phyloP scores from a whole-genome alignment of 2,113 vertebrate genomes.

The Crotalus horridus region DNA sequence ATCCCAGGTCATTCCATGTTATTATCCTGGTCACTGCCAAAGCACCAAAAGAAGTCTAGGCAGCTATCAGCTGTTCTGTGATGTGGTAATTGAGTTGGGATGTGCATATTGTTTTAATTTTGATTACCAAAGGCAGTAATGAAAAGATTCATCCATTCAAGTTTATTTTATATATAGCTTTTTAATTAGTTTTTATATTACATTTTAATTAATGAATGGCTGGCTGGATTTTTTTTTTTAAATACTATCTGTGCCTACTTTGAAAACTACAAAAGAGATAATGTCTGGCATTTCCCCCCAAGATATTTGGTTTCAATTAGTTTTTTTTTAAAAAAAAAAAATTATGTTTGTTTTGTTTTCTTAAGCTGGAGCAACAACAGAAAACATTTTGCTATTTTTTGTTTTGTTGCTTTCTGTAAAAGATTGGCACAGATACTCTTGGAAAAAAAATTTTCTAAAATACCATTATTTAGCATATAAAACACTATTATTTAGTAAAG shows the following conservation, averaged over 20 bases:
- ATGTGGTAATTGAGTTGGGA: neutral
- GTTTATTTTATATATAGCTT: neutral
- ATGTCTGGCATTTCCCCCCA: neutral
- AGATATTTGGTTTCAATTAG: neutral
- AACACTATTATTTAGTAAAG: neutral
- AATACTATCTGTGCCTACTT: neutral
- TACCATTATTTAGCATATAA: neutral
- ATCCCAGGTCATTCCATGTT: neutral
- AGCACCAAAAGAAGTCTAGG: neutral
- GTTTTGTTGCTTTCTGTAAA: neutral
- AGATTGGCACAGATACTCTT: neutral
- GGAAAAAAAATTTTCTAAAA: constrained; percentile 16
- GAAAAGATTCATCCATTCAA: neutral
- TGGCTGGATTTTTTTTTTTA: neutral
- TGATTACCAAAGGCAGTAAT: neutral
- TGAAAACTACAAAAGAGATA: neutral
- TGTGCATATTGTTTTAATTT: neutral
- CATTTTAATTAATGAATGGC: neutral
- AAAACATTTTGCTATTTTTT: neutral
- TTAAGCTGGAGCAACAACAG: constrained; percentile 22
- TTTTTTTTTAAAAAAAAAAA: too few species aligned
- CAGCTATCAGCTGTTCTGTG: neutral
- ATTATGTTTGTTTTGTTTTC: neutral
- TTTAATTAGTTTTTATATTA: neutral
- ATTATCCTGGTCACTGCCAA: neutral